Percentiles rank a stretch among this genome's conserved stretches.
phyloP scores from a whole-genome alignment of 1,140 invertebrate genomes.

The Fragariocoptes setiger region DNA sequence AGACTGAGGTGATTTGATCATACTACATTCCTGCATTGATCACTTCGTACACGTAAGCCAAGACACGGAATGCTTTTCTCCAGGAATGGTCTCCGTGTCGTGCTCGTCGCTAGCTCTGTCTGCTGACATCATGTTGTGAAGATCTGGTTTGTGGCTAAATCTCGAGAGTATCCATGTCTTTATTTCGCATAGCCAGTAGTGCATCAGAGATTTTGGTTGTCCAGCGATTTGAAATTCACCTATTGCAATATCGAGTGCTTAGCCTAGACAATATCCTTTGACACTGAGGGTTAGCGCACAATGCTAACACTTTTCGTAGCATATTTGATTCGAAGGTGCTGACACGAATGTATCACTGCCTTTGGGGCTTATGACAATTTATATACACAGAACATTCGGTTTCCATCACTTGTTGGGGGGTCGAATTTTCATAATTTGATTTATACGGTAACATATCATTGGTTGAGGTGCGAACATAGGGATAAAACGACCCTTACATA shows the following conservation, averaged over 20 bases:
- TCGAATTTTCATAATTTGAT: slow-evolving; percentile 99
- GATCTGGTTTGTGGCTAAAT: slow-evolving; percentile 95
- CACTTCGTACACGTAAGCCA: slow-evolving; percentile 56
- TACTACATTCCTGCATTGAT: slow-evolving; percentile 94
- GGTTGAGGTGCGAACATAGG: slow-evolving; percentile 79
- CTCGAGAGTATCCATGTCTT: slow-evolving; percentile 97
- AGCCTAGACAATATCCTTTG: slow-evolving; percentile 98
- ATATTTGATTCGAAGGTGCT: slow-evolving; percentile 84
- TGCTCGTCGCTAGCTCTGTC: slow-evolving; percentile 37
- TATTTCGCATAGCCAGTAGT: slow-evolving; percentile 58
- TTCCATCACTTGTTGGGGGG: slow-evolving; percentile 83
- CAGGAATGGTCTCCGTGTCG: slow-evolving; percentile 36
- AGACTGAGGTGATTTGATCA: too few relatives aligned
- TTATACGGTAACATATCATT: slow-evolving; percentile 97
- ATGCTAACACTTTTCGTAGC: slow-evolving; percentile 96
- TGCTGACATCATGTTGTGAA: slow-evolving; percentile 28
- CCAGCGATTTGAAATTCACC: slow-evolving; percentile 44
- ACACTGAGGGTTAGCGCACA: slow-evolving; percentile 88
- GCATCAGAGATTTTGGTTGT: slow-evolving; percentile 44
- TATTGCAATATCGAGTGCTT: slow-evolving; percentile 92
- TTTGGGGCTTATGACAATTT: slow-evolving; percentile 96
- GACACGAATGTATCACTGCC: slow-evolving; percentile 99
- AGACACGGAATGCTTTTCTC: slow-evolving; percentile 88
- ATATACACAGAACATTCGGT: slow-evolving; percentile 99
- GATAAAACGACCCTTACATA: slow-evolving; percentile 75